Evolutionary conservation across 2,113 vertebrate genomes (phyloP).

Genomic region (Tylochromis polylepis): DNA sequence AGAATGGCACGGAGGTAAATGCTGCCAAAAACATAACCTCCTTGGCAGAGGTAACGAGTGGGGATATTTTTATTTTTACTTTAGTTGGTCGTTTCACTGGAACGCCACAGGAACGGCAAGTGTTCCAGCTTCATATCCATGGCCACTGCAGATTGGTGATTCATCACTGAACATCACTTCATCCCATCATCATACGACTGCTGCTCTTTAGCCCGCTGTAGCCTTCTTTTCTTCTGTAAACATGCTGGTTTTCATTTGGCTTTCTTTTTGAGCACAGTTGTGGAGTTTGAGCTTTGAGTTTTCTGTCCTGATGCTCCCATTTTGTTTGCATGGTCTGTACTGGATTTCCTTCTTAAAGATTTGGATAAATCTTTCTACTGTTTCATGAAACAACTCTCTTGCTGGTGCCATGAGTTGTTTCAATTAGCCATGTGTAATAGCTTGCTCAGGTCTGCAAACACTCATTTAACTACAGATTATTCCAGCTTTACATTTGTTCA

Average conservation of each 20-base stretch:
- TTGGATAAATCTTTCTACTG: background rate
- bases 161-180: background rate
- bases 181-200: background rate
- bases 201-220: background rate
- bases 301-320: background rate
- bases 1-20: background rate
- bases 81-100: background rate
- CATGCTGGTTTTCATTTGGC: background rate
- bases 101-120: background rate
- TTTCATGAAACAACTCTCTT: background rate
- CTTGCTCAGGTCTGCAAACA: background rate
- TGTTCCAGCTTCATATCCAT: background rate
- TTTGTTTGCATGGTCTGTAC: background rate
- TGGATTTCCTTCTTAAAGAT: background rate
- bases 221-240: background rate
- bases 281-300: too few relatives aligned
- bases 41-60: too few relatives aligned
- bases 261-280: background rate
- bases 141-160: accelerated
- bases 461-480: background rate
- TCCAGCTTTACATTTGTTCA: background rate
- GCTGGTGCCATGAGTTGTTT: background rate
- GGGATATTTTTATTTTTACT: background rate
- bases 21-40: background rate
- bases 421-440: background rate